Base-by-base conservation (phyloP, 1,140 invertebrate genomes). In the Stegodyphus mimosarum region DNA sequence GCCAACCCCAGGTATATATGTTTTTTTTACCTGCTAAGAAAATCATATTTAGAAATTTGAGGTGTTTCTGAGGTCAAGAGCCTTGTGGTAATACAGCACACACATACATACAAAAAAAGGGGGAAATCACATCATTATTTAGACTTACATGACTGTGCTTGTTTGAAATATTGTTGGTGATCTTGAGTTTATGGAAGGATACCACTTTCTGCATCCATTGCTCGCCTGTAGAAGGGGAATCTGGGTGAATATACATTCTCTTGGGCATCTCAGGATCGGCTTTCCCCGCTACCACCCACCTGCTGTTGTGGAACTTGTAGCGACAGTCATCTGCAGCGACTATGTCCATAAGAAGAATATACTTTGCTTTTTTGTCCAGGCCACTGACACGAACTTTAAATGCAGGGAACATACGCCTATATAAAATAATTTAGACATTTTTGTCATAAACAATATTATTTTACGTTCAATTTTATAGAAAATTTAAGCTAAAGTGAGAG, bases 161-260 rank as follows among this genome's bases (percentile, higher is more conserved):
- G 93, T 99, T 98, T 92, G 97, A 98, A 92, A 99, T 99, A 93
- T 99, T 99, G 93, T 99, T 99, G 90, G 97, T 99, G 89, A 99
- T 93, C 92, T 99, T 99, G 89, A 99, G 94, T 91, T 99, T 99
- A 93, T 99, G 98, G 93, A 99, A 99, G 90, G 97, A 98, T 87
- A 99, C 97, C 76, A 98, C 96, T 92, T 99, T 99, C 93, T 99
- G 97, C 98, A 99, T 99, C 98, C 98, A 99, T 91, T 99, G 97
- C 91, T 99, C 98, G 13, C 98, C 98, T 49, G 97, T 99, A 81
- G 95, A 96, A 4, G 98, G 98, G 49, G 96, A 98, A 91, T 99
- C 98, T n/a, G 98, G 98, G 92, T 99, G 98, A 89, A 99, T 99
- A 93, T 99, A 99, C 97, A 99, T 99, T 91, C 97, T 93, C 92